Evolutionary conservation across 2,888 invertebrate species (phyloP).

Genomic region (Synergus umbraculus): DNA sequence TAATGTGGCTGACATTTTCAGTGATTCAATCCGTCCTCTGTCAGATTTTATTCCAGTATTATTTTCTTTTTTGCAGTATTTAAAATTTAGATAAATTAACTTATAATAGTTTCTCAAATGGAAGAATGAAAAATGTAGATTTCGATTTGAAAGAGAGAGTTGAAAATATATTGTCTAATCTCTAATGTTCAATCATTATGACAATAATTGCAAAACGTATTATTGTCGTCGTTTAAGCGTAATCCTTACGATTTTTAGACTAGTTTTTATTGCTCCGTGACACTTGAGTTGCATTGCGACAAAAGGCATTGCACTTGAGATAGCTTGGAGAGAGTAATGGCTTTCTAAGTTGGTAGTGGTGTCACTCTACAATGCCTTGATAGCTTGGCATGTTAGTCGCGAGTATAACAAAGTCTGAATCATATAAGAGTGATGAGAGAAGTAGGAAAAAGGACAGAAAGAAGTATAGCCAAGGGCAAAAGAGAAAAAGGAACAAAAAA

Average conservation of each 20-base stretch:
- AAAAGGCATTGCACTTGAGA: conserved; percentile 22
- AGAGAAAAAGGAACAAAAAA: conserved; percentile 53
- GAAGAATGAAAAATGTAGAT: background rate
- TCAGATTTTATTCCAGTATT: too few species aligned
- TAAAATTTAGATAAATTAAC: background rate
- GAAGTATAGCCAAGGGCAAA: conserved; percentile 51
- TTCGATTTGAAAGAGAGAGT: background rate
- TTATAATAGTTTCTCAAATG: background rate
- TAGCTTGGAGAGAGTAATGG: conserved; percentile 37
- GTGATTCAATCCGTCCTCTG: too few species aligned
- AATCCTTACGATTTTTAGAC: conserved; percentile 3
- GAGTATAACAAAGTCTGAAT: conserved; percentile 47
- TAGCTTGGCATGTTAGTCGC: conserved; percentile 16
- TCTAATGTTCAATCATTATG: background rate
- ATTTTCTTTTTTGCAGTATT: background rate
- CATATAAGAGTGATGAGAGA: conserved; percentile 42
- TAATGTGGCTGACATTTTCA: too few species aligned
- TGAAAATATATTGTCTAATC: background rate
- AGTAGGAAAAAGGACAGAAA: conserved; percentile 39
- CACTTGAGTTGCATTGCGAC: background rate
- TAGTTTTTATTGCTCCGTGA: conserved; percentile 20
- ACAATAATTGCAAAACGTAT: background rate
- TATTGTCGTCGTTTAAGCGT: background rate
- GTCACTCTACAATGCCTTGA: conserved; percentile 9
- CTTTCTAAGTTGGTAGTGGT: conserved; percentile 9